Conservation (phyloP, 2,888 invertebrate genomes). For the Panorpa germanica region DNA sequence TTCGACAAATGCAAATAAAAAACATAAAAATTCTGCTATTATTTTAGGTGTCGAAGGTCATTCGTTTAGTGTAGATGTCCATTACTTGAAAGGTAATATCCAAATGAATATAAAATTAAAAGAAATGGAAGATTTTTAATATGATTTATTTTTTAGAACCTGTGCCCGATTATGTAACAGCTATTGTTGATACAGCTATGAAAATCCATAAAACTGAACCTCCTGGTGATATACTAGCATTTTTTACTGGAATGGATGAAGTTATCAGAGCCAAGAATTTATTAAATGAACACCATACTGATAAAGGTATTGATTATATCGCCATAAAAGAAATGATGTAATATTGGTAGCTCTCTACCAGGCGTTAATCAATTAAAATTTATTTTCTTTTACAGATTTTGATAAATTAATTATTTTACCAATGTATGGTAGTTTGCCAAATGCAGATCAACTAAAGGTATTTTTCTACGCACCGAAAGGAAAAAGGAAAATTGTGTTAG, state of each 20-base stretch:
- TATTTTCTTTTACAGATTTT: constrained; percentile 17
- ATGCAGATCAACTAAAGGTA: constrained; percentile 60
- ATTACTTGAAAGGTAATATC: constrained; percentile 50
- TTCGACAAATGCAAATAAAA: constrained; percentile 21
- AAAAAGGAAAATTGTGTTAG: constrained; percentile 73
- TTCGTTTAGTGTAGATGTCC: constrained; percentile 70
- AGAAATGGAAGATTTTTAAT: constrained; percentile 4
- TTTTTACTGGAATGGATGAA: constrained; percentile 89
- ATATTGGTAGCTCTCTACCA: constrained; percentile 13
- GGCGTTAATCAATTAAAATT: constrained; percentile 17
- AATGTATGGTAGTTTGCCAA: constrained; percentile 81
- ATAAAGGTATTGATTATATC: constrained; percentile 26
- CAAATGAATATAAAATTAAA: background rate
- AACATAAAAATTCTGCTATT: constrained; percentile 44
- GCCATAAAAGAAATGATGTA: constrained; percentile 24
- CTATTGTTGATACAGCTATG: constrained; percentile 69
- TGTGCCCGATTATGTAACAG: constrained; percentile 75
- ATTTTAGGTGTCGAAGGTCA: constrained; percentile 80
- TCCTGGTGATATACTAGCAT: constrained; percentile 77
- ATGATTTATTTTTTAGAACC: constrained; percentile 37
- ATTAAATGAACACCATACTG: constrained; percentile 32
- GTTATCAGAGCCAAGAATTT: constrained; percentile 57
- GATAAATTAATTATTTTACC: constrained; percentile 51
- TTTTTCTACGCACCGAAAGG: constrained; percentile 54
- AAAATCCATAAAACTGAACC: constrained; percentile 75